Percentiles rank a stretch among this genome's conserved stretches.
These are phyloP conservation scores for Drosophila arizonae DNA, from an alignment of 1,140 invertebrate genomes.

Conservation along the genomic window DNA sequence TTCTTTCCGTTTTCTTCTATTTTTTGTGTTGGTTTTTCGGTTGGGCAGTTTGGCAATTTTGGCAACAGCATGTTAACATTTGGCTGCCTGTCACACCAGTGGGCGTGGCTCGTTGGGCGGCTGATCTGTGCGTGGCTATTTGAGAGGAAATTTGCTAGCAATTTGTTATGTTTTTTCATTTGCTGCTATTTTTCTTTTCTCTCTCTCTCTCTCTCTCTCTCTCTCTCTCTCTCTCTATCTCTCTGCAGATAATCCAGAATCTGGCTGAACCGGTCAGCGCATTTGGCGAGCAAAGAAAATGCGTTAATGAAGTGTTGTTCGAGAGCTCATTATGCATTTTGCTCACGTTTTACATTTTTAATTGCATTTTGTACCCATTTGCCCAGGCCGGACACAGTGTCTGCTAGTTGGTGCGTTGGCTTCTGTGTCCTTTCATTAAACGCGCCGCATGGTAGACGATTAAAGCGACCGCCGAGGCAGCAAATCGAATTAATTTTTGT, in stretches of 20 bases:
- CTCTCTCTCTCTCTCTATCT: neutral
- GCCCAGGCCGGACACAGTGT: neutral
- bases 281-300: constrained; percentile 51
- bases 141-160: neutral
- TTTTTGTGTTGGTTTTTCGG: constrained; percentile 24
- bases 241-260: neutral
- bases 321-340: constrained; percentile 78
- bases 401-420: constrained; percentile 25
- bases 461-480: constrained; percentile 78
- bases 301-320: constrained; percentile 77
- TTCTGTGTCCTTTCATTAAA: constrained; percentile 70
- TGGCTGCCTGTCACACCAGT: constrained; percentile 56
- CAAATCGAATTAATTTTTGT: constrained; percentile 83
- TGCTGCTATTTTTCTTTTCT: too few relatives aligned
- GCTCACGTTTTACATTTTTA: constrained; percentile 78
- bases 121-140: constrained; percentile 45
- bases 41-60: constrained; percentile 70
- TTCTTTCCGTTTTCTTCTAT: too few relatives aligned
- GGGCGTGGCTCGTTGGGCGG: constrained; percentile 25
- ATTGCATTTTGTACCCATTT: constrained; percentile 59
- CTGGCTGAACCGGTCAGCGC: constrained; percentile 12
- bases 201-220: neutral
- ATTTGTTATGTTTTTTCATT: neutral
- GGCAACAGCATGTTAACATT: constrained; percentile 79
- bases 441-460: constrained; percentile 68